Conservation (phyloP, 2,888 invertebrate genomes). For the Lumbricus terrestris region DNA sequence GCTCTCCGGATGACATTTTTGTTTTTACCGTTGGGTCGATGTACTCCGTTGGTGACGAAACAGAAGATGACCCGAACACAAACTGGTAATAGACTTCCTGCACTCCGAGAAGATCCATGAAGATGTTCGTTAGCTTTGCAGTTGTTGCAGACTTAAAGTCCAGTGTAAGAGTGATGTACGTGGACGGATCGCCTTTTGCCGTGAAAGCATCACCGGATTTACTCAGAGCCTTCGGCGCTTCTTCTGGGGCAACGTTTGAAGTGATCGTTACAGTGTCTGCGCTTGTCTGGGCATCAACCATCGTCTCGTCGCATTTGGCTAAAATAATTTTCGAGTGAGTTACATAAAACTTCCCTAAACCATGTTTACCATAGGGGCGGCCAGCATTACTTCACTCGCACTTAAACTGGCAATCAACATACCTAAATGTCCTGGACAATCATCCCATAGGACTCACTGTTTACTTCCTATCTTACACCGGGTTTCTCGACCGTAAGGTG, state of each 20-base stretch:
- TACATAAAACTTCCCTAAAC: no score
- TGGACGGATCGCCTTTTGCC: background rate
- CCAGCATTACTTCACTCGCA: no score
- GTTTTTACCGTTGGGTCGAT: background rate
- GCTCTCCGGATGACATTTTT: background rate
- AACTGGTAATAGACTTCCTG: slow-evolving; percentile 5
- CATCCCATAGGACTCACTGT: no score
- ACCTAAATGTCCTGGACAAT: no score
- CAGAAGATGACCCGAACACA: background rate
- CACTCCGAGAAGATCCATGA: background rate
- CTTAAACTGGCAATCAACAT: no score
- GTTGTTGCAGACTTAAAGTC: background rate
- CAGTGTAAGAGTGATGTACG: background rate
- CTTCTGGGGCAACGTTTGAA: background rate
- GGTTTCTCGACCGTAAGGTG: no score
- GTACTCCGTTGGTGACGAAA: background rate
- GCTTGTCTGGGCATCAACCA: slow-evolving; percentile 15
- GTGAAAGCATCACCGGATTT: background rate
- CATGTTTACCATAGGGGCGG: no score
- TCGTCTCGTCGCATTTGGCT: background rate
- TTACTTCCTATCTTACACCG: no score
- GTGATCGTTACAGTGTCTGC: background rate
- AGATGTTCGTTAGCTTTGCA: background rate
- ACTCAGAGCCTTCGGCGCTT: slow-evolving; percentile 4
- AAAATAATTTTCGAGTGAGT: no score